Base-by-base conservation (phyloP, 2,888 invertebrate genomes). In the Cabera pusaria region DNA sequence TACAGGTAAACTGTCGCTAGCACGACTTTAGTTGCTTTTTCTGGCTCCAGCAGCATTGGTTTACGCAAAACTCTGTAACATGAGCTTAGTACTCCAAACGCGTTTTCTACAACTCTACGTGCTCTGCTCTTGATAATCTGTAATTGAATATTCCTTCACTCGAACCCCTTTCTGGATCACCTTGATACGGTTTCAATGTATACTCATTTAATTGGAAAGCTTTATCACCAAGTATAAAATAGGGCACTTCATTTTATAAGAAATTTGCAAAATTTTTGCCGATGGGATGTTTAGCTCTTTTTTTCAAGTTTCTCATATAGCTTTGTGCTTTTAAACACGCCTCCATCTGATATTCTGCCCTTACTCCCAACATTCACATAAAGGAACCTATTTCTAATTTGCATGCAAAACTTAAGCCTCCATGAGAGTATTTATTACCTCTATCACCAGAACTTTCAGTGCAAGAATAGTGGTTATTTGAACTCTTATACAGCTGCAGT, bases 131-230 rank as follows among this genome's bases (percentile, higher is more conserved):
- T 12, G 35, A 49, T 19, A 33, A 33, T 22, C 44, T 17, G 33
- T 64, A 64, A 45, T 68, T 68, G 42, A 59, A 65, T 17, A 64
- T 46, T 44, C 45, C 47, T 49, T 57, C 49, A 21, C 23, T 23
- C 6, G 47, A 48, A 40, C 49, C 53, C 14, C 26, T 42, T 32
- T 53, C 43, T 41, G 36, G 46, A 22, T 24, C 39, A 17, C 55
- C 47, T 17, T 51, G 39, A 43, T 34, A 59, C 26, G 55, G 52
- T 52, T 49, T 59, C 50, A 59, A 44, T 6, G 44, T 52, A 43
- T 55, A 49, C 36, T 48, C 32, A 18, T 49, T 51, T 8, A 57
- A 36, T 9, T 32, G 41, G 49, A 56, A 56, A 6, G 56, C 52
- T 35, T 52, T 46, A 23, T 59, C 53, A 16, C 29, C 38, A 25